Conservation (phyloP, 1,140 invertebrate genomes). For the Anthonomus grandis region DNA sequence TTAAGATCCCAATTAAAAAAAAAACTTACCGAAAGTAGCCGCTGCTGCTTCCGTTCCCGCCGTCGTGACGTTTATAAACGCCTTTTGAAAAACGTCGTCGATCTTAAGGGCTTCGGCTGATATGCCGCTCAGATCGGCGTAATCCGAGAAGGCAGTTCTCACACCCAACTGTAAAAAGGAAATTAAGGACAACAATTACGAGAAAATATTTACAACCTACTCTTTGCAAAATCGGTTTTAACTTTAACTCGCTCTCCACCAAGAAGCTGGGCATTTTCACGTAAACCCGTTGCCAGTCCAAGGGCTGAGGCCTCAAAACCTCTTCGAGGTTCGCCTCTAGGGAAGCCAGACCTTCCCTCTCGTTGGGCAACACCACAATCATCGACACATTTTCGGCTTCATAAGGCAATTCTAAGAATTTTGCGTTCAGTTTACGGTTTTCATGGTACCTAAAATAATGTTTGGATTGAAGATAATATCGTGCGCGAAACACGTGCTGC, state of each 20-base stretch:
- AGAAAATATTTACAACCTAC: no score
- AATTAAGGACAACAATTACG: no score
- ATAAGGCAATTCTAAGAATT: constrained; percentile 59
- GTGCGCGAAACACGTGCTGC: background rate
- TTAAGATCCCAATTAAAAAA: no score
- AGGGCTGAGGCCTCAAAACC: constrained; percentile 31
- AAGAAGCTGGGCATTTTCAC: constrained; percentile 50
- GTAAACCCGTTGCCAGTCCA: constrained; percentile 30
- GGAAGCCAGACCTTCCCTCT: constrained; percentile 53
- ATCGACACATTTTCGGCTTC: constrained; percentile 50
- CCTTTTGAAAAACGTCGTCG: constrained; percentile 55
- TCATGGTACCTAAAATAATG: constrained; percentile 51
- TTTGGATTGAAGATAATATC: no score
- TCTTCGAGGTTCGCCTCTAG: constrained; percentile 37
- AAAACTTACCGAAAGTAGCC: constrained; percentile 54
- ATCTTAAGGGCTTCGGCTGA: constrained; percentile 29
- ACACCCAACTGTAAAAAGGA: constrained; percentile 52
- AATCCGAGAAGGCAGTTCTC: constrained; percentile 49
- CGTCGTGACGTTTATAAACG: constrained; percentile 65
- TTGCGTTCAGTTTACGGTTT: constrained; percentile 50
- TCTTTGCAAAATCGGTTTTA: constrained; percentile 42
- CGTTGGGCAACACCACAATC: constrained; percentile 63
- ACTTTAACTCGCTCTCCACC: constrained; percentile 46
- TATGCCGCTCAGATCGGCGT: constrained; percentile 56
- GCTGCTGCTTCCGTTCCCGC: constrained; percentile 66